Conservation (phyloP, 2,113 vertebrate genomes). For the Scomber colias region DNA sequence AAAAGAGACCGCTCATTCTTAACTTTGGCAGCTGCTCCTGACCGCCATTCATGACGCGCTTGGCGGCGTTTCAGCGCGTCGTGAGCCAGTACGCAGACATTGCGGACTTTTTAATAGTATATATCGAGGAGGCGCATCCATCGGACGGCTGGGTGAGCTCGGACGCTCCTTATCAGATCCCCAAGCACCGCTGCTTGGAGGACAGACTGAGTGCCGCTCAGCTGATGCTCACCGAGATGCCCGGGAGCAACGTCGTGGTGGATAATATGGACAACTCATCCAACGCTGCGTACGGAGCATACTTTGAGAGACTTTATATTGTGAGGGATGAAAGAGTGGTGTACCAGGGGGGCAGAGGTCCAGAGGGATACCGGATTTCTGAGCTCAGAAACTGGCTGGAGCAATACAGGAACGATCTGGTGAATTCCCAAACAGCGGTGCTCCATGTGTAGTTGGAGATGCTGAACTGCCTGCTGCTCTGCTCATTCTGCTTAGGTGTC, state of each 20-base stretch:
- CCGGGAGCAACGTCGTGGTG: constrained; percentile 91
- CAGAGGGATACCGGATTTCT: constrained; percentile 96
- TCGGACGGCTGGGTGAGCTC: constrained; percentile 99
- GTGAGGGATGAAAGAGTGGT: constrained; percentile 91
- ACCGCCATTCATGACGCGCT: constrained; percentile 99
- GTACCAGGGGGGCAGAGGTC: constrained; percentile 96
- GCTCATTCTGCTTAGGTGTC: constrained; percentile 52
- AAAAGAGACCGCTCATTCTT: constrained; percentile 92
- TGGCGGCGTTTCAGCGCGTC: constrained; percentile 95
- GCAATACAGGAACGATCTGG: constrained; percentile 87
- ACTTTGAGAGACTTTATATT: constrained; percentile 98
- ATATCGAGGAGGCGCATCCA: constrained; percentile 98
- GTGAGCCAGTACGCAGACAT: constrained; percentile 93
- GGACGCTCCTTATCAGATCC: constrained; percentile 95
- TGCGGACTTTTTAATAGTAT: constrained; percentile 97
- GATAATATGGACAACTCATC: constrained; percentile 98
- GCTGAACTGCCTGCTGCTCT: constrained; percentile 36
- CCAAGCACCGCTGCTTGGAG: constrained; percentile 95
- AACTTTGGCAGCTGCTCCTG: constrained; percentile 99
- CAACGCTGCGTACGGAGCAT: constrained; percentile 98
- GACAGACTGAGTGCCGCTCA: constrained; percentile 93
- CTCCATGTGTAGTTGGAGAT: constrained; percentile 86
- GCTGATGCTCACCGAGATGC: constrained; percentile 89
- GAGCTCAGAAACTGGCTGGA: constrained; percentile 96
- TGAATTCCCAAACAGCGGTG: constrained; percentile 80